A percentile compares a stretch with the other conserved stretches of the same genome.
Evolutionary conservation across 2,113 vertebrate species (phyloP).

Genomic region (Gymnocephalus cernua): DNA sequence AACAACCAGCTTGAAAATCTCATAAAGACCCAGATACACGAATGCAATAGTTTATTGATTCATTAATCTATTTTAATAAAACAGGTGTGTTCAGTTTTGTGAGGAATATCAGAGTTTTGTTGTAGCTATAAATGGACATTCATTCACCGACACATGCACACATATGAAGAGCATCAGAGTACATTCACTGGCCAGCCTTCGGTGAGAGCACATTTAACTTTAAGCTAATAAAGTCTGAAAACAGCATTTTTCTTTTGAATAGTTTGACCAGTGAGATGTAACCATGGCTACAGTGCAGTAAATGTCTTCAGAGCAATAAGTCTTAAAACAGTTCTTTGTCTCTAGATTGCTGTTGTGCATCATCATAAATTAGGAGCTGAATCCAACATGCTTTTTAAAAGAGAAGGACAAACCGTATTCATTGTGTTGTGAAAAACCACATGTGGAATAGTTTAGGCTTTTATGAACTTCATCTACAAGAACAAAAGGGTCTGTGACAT

Average conservation of each 20-base stretch:
- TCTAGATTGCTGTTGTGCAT: constrained; percentile 25
- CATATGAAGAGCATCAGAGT: background rate
- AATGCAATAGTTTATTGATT: background rate
- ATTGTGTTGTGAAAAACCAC: constrained; percentile 25
- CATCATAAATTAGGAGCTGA: constrained; percentile 18
- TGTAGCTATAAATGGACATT: constrained; percentile 2
- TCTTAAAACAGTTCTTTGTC: background rate
- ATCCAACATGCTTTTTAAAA: background rate
- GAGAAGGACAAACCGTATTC: constrained; percentile 7
- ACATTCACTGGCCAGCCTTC: constrained; percentile 16
- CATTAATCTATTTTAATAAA: background rate
- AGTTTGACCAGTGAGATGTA: constrained; percentile 40
- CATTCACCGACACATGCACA: background rate
- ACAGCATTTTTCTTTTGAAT: constrained; percentile 40
- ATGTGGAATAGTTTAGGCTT: constrained; percentile 49
- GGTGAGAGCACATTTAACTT: constrained; percentile 37
- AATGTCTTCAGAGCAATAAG: constrained; percentile 46
- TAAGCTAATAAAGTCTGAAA: constrained; percentile 34
- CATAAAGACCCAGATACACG: background rate
- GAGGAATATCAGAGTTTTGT: background rate
- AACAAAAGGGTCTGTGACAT: constrained; percentile 20
- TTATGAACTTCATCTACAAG: constrained; percentile 12
- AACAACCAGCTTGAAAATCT: background rate
- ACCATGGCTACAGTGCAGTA: constrained; percentile 58
- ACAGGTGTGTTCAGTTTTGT: background rate